Evolutionary conservation across 2,113 vertebrate genomes (phyloP).

Genomic region (Erinaceus europaeus): DNA sequence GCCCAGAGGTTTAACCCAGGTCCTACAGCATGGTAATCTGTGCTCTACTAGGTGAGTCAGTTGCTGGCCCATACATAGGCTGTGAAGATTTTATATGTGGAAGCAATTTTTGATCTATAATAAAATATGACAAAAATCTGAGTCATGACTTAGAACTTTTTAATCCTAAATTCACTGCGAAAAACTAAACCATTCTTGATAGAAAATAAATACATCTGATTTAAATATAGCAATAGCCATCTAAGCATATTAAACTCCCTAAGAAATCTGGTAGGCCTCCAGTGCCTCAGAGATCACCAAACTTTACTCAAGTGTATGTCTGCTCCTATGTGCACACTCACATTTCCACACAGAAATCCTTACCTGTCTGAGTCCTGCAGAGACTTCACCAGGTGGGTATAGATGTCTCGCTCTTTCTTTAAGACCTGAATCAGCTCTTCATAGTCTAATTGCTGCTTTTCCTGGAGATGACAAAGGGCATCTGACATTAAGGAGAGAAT

Average conservation of each 20-base stretch:
- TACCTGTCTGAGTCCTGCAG: slow-evolving; percentile 92
- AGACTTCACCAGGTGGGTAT: slow-evolving; percentile 87
- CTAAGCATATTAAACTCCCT: not conserved
- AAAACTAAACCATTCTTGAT: not conserved
- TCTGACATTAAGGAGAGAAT: not conserved
- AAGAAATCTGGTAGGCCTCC: not conserved
- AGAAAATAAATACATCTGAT: not conserved
- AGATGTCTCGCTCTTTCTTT: slow-evolving; percentile 90
- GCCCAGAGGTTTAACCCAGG: too few relatives aligned
- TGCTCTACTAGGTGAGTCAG: too few relatives aligned
- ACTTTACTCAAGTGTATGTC: not conserved
- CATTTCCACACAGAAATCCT: not conserved
- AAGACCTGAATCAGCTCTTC: slow-evolving; percentile 86
- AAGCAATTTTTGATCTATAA: not conserved
- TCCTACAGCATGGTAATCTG: too few relatives aligned
- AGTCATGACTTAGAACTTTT: not conserved
- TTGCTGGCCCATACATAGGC: too few relatives aligned
- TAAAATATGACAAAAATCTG: not conserved
- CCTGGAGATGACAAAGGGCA: slow-evolving; percentile 74
- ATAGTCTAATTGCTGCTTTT: slow-evolving; percentile 84
- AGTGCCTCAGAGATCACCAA: not conserved
- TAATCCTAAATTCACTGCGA: not conserved
- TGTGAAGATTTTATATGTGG: not conserved
- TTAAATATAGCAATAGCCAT: not conserved
- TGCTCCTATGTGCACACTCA: rapidly evolving